Evolutionary conservation across 1,140 invertebrate genomes (phyloP).

Genomic region (Bombyx mandarina): DNA sequence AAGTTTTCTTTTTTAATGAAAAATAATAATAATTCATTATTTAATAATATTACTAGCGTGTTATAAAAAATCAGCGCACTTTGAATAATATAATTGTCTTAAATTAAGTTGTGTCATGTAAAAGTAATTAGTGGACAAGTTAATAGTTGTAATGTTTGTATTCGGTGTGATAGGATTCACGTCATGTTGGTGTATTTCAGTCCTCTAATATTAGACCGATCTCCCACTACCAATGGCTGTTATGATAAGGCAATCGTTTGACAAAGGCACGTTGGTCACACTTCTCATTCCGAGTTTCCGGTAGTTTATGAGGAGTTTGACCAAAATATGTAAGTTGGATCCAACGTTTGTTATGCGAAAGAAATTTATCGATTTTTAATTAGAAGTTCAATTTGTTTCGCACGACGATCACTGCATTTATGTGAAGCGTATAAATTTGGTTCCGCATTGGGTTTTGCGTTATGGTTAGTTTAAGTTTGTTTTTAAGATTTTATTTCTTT

Average conservation of each 20-base stretch:
- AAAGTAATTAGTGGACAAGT: slow-evolving; percentile 45
- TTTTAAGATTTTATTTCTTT: slow-evolving; percentile 19
- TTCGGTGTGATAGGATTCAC: slow-evolving; percentile 56
- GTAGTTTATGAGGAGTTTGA: too few relatives aligned
- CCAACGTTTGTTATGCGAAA: slow-evolving; percentile 16
- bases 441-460: slow-evolving; percentile 29
- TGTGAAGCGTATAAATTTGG: slow-evolving; percentile 26
- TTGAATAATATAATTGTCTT: slow-evolving; percentile 25
- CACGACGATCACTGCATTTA: slow-evolving; percentile 45
- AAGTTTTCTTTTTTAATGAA: too few relatives aligned
- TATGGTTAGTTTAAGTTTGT: neutral
- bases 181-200: slow-evolving; percentile 56
- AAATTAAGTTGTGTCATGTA: slow-evolving; percentile 57
- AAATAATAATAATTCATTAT: too few relatives aligned
- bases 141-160: slow-evolving; percentile 54
- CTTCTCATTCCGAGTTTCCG: too few relatives aligned
- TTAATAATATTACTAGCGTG: too few relatives aligned
- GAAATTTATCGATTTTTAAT: slow-evolving; percentile 5
- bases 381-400: slow-evolving; percentile 12
- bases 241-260: slow-evolving; percentile 19
- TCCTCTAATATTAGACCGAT: slow-evolving; percentile 32
- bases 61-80: too few relatives aligned
- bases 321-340: slow-evolving; percentile 9
- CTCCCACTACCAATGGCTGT: slow-evolving; percentile 34
- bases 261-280: slow-evolving; percentile 2